These are phyloP conservation scores for Pachyrhynchus sulphureomaculatus DNA, from an alignment of 1,140 invertebrate species.

Conservation along the genomic window DNA sequence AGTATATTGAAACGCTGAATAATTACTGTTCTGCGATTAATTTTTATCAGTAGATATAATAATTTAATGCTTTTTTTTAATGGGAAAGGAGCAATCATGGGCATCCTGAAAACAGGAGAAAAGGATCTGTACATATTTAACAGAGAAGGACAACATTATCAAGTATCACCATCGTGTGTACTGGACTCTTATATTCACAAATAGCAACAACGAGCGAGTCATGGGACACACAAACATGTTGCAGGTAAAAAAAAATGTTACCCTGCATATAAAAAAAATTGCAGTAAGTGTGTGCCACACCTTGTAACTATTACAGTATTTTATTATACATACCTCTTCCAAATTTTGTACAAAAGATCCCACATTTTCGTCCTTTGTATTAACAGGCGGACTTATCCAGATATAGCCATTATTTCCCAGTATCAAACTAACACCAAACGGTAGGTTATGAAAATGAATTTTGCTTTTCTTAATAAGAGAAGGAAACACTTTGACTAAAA, in stretches of 20 bases:
- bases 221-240: constrained; percentile 76
- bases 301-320: too few relatives aligned
- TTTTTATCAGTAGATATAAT: not conserved
- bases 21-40: too few relatives aligned
- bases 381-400: constrained; percentile 82
- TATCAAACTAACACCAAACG: constrained; percentile 88
- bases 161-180: constrained; percentile 75
- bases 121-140: constrained; percentile 86
- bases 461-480: constrained; percentile 92
- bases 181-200: constrained; percentile 88
- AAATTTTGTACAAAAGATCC: constrained; percentile 82
- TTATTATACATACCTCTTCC: constrained; percentile 62
- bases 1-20: too few relatives aligned
- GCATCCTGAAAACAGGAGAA: constrained; percentile 79
- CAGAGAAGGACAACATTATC: constrained; percentile 64
- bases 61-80: constrained; percentile 46
- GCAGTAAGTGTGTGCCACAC: too few relatives aligned
- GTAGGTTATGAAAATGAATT: constrained; percentile 93
- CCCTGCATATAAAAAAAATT: too few relatives aligned
- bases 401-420: constrained; percentile 97
- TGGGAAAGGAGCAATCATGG: constrained; percentile 68
- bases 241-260: constrained; percentile 56
- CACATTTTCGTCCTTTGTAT: constrained; percentile 65
- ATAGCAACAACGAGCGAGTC: constrained; percentile 73
- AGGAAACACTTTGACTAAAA: constrained; percentile 88